Base-by-base conservation (phyloP, 2,797 vertebrate species). In the Allochrocebus solatus region DNA sequence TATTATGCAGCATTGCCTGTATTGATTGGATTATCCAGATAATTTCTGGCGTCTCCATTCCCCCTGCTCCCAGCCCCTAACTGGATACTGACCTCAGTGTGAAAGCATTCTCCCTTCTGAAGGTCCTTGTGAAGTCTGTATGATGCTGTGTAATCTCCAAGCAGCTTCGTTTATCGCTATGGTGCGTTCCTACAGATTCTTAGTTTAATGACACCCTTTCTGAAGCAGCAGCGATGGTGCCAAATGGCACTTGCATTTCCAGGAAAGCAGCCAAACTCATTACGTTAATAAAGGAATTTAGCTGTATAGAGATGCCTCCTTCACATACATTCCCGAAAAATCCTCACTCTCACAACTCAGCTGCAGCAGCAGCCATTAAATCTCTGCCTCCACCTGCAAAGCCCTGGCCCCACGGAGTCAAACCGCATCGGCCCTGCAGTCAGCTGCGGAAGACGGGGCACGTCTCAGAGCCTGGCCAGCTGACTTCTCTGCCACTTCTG, bases 221-320 rank as follows among this genome's bases (percentile, higher is more conserved):
- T 59, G 92, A 95, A 97, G 92, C 79, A 87, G 97, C 86, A 16
- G 61, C 55, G 3, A 70, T 50, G 75, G 90, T 96, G 96, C 95
- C 97, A 96, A 98, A 90, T 0, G 67, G 95, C 97, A 97, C 50
- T 92, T 75, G 92, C 61, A 4, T 92, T 96, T 98, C 97, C 86
- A 98, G 98, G 97, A 98, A 97, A 16, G 89, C 88, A 97, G 97
- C 97, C 98, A 98, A 96, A 82, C 93, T 95, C 91, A 79, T 97
- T 97, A 97, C 97, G 93, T 95, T 89, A 92, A 98, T 96, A 97
- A 96, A 97, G 79, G 79, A 93, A 95, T 50, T 95, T 79, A 97
- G 97, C 85, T 82, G 81, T 79, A 26, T 61, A 22, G 96, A 57
- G 84, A 91, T 24, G 82, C 82, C 97, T 81, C 64, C 94, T 92